Percentiles rank a stretch among this genome's conserved stretches.
Evolutionary conservation across 2,888 invertebrate genomes (phyloP).

Genomic region (Macrophya annulata): DNA sequence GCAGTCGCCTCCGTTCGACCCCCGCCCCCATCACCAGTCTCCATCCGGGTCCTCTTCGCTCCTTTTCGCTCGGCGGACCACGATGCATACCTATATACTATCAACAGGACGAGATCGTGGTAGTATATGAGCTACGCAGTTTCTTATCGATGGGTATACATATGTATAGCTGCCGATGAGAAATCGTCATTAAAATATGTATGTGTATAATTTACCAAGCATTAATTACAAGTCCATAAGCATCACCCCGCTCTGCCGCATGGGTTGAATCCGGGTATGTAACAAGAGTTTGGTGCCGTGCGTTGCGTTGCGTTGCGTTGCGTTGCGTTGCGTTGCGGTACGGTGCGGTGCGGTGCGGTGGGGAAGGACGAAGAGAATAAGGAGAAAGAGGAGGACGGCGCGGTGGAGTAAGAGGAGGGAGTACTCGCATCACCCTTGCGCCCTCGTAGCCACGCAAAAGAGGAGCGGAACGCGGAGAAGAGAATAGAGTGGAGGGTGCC

Average conservation of each 20-base stretch:
- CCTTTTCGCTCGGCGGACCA: constrained; percentile 54
- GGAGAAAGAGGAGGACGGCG: constrained; percentile 58
- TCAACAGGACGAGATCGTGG: constrained; percentile 56
- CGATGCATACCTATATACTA: constrained; percentile 55
- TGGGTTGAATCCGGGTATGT: constrained; percentile 17
- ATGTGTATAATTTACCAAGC: neutral
- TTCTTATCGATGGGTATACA: constrained; percentile 15
- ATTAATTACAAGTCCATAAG: constrained; percentile 35
- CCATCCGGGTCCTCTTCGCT: constrained; percentile 46
- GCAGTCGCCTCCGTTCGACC: constrained; percentile 27
- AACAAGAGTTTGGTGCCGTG: constrained; percentile 40
- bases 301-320: constrained; percentile 58
- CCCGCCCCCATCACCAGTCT: neutral
- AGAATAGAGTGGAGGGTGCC: constrained; percentile 71
- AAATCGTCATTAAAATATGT: constrained; percentile 36
- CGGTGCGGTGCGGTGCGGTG: constrained; percentile 59
- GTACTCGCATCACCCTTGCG: constrained; percentile 56
- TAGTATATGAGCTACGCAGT: constrained; percentile 42
- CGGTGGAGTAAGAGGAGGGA: constrained; percentile 58
- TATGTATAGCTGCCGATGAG: constrained; percentile 21
- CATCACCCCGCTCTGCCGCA: constrained; percentile 9
- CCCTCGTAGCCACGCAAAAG: constrained; percentile 65
- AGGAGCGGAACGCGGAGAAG: constrained; percentile 67
- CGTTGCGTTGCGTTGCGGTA: constrained; percentile 57
- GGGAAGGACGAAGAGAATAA: constrained; percentile 60